phyloP scores from a whole-genome alignment of 1,140 invertebrate genomes.

The Ceratosolen solmsi region DNA sequence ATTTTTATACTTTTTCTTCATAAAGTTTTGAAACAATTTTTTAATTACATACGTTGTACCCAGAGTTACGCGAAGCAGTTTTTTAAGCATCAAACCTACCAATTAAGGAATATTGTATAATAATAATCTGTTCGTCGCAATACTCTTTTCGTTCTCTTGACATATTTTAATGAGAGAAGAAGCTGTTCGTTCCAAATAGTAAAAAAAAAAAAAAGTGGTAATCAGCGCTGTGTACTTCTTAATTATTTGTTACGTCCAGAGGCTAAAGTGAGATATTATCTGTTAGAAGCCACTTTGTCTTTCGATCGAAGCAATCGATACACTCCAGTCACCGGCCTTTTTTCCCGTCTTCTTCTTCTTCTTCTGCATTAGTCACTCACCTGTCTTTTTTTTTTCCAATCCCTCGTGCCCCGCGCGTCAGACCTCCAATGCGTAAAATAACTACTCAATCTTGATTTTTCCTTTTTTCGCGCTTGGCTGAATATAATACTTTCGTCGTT shows the following conservation, averaged over 20 bases:
- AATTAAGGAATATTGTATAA: no score
- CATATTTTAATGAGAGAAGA: conserved; percentile 33
- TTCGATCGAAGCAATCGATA: conserved; percentile 32
- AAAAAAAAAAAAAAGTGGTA: conserved; percentile 34
- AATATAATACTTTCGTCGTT: not conserved
- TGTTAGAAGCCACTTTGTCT: conserved; percentile 28
- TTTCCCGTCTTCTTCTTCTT: conserved; percentile 2
- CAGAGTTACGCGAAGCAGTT: no score
- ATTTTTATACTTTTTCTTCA: no score
- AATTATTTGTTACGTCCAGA: conserved; percentile 40
- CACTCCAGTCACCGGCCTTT: not conserved
- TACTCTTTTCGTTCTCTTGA: not conserved
- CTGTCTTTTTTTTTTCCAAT: not conserved
- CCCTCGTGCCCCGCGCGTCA: not conserved
- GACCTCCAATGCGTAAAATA: not conserved
- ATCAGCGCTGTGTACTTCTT: conserved; percentile 32
- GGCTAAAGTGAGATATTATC: conserved; percentile 38
- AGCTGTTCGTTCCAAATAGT: conserved; percentile 10
- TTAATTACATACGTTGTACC: no score
- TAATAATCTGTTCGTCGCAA: no score
- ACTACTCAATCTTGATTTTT: conserved; percentile 43
- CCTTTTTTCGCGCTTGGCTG: not conserved
- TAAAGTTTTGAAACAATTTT: no score
- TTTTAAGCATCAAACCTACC: no score
- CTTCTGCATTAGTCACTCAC: not conserved